Evolutionary conservation across 2,888 invertebrate genomes (phyloP).

Genomic region (Nomada fucata): DNA sequence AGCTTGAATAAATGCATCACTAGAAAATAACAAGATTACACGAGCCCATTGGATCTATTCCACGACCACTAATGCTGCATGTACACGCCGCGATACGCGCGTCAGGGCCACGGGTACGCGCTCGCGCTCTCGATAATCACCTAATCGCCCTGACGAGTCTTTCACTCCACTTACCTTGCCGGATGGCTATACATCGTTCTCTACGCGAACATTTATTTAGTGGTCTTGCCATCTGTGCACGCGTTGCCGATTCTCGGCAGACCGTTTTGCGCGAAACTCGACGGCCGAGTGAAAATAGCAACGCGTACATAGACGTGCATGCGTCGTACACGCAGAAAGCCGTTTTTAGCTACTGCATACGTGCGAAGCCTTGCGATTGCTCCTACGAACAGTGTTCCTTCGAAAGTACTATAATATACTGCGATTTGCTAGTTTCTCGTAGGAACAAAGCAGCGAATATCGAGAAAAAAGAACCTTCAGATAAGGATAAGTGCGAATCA

Average conservation of each 20-base stretch:
- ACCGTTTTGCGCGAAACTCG: background rate
- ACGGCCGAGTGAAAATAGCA: background rate
- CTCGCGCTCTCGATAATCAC: constrained; percentile 13
- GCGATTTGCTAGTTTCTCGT: constrained; percentile 5
- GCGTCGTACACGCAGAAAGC: constrained; percentile 48
- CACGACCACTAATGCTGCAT: constrained; percentile 77
- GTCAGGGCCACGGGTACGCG: constrained; percentile 31
- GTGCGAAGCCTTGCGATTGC: constrained; percentile 65
- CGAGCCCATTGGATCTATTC: constrained; percentile 80
- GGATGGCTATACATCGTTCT: background rate
- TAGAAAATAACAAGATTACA: constrained; percentile 92
- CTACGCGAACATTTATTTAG: background rate
- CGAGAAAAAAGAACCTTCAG: constrained; percentile 61
- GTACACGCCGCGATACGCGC: constrained; percentile 49
- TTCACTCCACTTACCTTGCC: constrained; percentile 29
- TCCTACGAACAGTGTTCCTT: constrained; percentile 6
- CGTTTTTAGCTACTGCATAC: constrained; percentile 44
- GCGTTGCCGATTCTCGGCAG: background rate
- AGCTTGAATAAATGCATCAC: constrained; percentile 99
- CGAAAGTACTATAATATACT: constrained; percentile 15
- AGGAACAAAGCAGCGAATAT: constrained; percentile 23
- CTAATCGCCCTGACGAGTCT: background rate
- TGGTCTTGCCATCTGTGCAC: background rate
- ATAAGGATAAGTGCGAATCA: constrained; percentile 71
- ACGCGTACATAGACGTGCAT: constrained; percentile 22